phyloP scores from a whole-genome alignment of 1,140 invertebrate genomes.

The Wiebesia pumilae region DNA sequence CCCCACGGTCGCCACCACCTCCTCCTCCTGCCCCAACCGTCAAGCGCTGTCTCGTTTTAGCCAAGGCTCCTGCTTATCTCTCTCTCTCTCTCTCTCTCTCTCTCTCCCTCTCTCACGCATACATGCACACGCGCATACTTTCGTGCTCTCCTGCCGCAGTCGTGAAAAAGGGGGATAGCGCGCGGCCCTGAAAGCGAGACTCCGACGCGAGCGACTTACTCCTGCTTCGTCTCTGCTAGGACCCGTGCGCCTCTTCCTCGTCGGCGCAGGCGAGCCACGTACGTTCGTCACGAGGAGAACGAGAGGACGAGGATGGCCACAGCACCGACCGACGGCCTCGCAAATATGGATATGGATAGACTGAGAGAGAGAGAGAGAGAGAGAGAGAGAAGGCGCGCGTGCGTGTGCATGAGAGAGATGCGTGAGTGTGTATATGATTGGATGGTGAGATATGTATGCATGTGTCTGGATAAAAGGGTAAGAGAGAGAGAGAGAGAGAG shows the following conservation, averaged over 20 bases:
- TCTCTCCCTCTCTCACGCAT: background rate
- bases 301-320: background rate
- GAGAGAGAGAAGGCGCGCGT: slow-evolving; percentile 23
- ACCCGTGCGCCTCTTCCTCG: background rate
- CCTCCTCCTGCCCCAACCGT: no score
- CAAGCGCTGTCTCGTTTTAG: no score
- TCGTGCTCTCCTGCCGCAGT: no score
- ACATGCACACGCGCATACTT: no score
- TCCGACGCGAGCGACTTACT: slow-evolving; percentile 27
- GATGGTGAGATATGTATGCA: no score
- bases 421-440: no score
- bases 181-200: background rate
- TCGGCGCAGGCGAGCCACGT: background rate
- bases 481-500: slow-evolving; percentile 37
- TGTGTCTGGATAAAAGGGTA: no score
- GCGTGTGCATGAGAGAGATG: no score
- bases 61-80: background rate
- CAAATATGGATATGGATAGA: background rate
- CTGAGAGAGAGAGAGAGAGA: background rate
- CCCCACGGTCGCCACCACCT: background rate
- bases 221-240: slow-evolving; percentile 26
- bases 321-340: background rate
- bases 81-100: slow-evolving; percentile 16
- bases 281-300: background rate
- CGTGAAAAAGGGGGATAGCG: slow-evolving; percentile 31